These are phyloP conservation scores for Villa cingulata DNA, from an alignment of 2,888 invertebrate genomes.

Conservation along the genomic window DNA sequence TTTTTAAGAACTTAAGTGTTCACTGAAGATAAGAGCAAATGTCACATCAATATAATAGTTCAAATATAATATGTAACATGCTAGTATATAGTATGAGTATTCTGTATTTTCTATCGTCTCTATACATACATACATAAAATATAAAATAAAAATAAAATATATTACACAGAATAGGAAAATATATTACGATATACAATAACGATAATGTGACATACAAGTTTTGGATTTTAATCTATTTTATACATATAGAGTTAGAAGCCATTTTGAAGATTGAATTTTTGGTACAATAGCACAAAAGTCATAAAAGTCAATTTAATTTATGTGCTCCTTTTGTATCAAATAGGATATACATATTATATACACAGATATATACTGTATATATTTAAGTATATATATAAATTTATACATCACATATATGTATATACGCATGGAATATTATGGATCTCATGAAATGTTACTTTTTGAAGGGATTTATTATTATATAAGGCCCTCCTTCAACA, in stretches of 20 bases:
- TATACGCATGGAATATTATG: background rate
- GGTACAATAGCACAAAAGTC: constrained; percentile 1
- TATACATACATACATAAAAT: no score
- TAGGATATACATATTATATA: constrained; percentile 4
- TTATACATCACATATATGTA: no score
- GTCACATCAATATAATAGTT: background rate
- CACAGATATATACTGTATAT: background rate
- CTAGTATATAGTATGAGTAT: background rate
- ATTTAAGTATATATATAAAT: background rate
- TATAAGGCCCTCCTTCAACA: no score
- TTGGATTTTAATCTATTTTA: background rate
- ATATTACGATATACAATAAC: no score
- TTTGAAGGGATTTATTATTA: no score
- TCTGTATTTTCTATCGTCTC: no score
- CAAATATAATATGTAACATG: background rate
- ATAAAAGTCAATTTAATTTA: constrained; percentile 8
- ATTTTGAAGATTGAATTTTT: constrained; percentile 4
- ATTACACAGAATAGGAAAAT: no score
- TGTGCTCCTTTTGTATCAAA: constrained; percentile 6
- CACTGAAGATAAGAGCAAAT: background rate
- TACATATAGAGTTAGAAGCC: constrained; percentile 1
- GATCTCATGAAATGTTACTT: constrained; percentile 2
- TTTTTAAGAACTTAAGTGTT: background rate
- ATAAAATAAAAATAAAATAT: no score
- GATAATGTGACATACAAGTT: background rate